phyloP scores from a whole-genome alignment of 1,140 invertebrate genomes.

The Brachionus calyciflorus region DNA sequence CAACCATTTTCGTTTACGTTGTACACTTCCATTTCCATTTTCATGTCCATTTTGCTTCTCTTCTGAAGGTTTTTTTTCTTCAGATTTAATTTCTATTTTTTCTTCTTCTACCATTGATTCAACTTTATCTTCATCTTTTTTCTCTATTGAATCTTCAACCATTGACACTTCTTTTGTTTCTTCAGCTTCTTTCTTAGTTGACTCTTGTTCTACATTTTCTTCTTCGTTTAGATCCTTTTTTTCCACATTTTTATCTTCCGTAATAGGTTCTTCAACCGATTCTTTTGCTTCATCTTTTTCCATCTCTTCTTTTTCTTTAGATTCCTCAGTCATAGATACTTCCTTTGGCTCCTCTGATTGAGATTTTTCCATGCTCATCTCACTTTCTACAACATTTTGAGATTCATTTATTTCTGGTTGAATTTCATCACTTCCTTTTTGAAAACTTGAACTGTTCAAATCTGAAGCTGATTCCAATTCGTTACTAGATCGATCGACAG shows the following conservation, averaged over 20 bases:
- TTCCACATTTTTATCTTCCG: background rate
- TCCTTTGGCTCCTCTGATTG: background rate
- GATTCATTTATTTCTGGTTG: too few relatives aligned
- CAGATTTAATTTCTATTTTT: background rate
- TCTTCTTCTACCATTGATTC: background rate
- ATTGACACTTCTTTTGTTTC: background rate
- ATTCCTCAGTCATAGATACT: too few relatives aligned
- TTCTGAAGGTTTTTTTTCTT: background rate
- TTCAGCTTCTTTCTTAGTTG: background rate
- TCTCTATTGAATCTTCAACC: background rate
- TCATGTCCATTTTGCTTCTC: background rate
- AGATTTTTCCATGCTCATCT: background rate
- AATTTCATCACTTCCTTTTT: too few relatives aligned
- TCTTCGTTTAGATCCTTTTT: background rate
- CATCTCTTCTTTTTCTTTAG: background rate
- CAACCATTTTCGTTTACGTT: constrained; percentile 40
- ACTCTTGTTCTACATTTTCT: background rate
- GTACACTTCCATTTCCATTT: background rate
- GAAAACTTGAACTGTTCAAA: too few relatives aligned
- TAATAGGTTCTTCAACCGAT: background rate
- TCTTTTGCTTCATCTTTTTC: background rate
- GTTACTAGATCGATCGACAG: too few relatives aligned
- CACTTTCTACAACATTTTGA: too few relatives aligned
- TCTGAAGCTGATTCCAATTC: too few relatives aligned
- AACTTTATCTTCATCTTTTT: background rate